phyloP scores from a whole-genome alignment of 2,797 vertebrate genomes.

The Pangasius larnaudii region DNA sequence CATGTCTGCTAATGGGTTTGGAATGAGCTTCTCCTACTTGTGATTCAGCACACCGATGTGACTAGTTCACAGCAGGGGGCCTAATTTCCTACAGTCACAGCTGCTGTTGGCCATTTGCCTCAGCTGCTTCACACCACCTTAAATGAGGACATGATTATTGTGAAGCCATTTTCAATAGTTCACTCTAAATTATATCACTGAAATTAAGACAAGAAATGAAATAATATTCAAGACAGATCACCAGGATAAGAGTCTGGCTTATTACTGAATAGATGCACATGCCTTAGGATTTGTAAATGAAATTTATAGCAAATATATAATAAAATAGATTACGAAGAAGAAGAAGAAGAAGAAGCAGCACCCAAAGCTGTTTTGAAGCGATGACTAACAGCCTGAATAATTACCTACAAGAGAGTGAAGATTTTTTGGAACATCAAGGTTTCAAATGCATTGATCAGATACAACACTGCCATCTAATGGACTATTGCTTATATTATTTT shows the following conservation, averaged over 20 bases:
- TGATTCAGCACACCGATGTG: slow-evolving; percentile 43
- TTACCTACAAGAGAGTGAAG: not conserved
- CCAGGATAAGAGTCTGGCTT: not conserved
- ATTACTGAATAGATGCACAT: not conserved
- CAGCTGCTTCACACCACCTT: slow-evolving; percentile 31
- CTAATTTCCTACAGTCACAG: slow-evolving; percentile 38
- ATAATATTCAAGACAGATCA: not conserved
- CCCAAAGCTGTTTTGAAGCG: not conserved
- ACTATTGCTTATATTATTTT: not conserved
- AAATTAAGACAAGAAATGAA: not conserved
- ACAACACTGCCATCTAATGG: slow-evolving; percentile 67
- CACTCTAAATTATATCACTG: not conserved
- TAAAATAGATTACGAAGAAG: not conserved
- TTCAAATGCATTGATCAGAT: not conserved
- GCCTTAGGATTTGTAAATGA: not conserved
- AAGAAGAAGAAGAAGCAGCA: not conserved
- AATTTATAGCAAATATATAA: not conserved
- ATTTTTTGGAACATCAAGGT: not conserved
- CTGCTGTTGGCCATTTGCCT: slow-evolving; percentile 42
- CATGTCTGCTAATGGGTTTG: slow-evolving; percentile 37
- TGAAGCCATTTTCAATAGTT: not conserved
- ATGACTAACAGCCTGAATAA: not conserved
- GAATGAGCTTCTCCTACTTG: slow-evolving; percentile 40
- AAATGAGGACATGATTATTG: not conserved
- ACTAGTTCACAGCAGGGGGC: slow-evolving; percentile 25